phyloP scores from a whole-genome alignment of 2,797 vertebrate genomes.

The Notolabrus celidotus region DNA sequence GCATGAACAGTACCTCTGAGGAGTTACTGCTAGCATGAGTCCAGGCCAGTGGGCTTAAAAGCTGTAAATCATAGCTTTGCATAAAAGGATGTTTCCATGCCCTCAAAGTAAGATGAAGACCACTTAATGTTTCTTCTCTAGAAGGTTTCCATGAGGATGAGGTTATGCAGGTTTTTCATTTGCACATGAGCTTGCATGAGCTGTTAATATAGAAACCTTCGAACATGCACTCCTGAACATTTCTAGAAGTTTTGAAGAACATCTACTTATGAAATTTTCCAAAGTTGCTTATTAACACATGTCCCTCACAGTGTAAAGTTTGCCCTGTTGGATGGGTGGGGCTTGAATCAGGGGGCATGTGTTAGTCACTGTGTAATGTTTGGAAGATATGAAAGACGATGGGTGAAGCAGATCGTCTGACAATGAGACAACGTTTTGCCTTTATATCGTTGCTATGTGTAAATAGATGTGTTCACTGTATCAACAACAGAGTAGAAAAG shows the following conservation, averaged over 20 bases:
- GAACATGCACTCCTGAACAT: no score
- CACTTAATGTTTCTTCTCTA: slow-evolving; percentile 36
- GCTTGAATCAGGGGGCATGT: no score
- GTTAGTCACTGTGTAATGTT: no score
- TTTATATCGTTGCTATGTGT: no score
- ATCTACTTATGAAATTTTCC: no score
- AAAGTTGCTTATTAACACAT: no score
- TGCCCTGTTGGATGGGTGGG: no score
- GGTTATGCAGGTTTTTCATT: slow-evolving; percentile 55
- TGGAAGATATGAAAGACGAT: no score
- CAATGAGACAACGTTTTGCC: slow-evolving; percentile 62
- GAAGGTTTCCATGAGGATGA: slow-evolving; percentile 41
- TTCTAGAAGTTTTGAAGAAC: no score
- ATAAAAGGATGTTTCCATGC: slow-evolving; percentile 39
- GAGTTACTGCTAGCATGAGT: slow-evolving; percentile 38
- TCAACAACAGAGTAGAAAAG: no score
- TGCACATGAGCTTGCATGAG: slow-evolving; percentile 79
- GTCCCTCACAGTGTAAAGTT: no score
- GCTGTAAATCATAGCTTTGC: slow-evolving; percentile 67
- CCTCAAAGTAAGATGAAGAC: slow-evolving; percentile 60
- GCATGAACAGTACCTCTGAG: slow-evolving; percentile 42
- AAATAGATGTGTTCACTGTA: no score
- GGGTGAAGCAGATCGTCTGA: slow-evolving; percentile 78
- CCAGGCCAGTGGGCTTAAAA: slow-evolving; percentile 61
- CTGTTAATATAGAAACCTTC: slow-evolving; percentile 73